These are phyloP conservation scores for Artibeus lituratus DNA, from an alignment of 2,797 vertebrate species.

Conservation along the genomic window DNA sequence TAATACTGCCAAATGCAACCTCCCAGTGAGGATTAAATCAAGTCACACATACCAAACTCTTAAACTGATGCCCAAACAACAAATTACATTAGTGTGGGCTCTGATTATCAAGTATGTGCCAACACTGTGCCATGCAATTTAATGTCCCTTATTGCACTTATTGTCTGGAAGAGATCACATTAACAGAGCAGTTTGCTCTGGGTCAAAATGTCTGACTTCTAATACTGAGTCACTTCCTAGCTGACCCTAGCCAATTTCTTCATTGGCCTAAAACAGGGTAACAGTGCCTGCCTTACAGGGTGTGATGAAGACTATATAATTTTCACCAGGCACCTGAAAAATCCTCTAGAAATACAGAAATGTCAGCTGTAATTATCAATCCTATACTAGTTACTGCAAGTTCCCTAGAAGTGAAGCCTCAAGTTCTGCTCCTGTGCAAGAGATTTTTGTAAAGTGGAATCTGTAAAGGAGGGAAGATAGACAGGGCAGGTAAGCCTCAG, in stretches of 20 bases:
- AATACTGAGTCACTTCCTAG: not conserved
- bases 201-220: not conserved
- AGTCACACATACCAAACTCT: not conserved
- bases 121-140: accelerated
- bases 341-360: no score
- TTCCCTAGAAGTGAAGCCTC: not conserved
- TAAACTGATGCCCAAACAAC: not conserved
- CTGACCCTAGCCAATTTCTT: not conserved
- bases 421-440: no score
- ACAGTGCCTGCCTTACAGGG: accelerated
- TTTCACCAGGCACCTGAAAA: not conserved
- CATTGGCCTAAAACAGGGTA: accelerated
- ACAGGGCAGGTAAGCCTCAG: not conserved
- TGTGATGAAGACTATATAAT: not conserved
- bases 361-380: not conserved
- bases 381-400: not conserved
- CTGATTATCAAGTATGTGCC: not conserved
- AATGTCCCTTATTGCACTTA: not conserved
- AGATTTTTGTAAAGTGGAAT: not conserved
- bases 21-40: not conserved
- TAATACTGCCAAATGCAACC: not conserved
- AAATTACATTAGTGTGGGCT: not conserved
- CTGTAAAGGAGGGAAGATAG: accelerated
- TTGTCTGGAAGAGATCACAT: not conserved
- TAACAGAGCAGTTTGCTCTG: accelerated